These are phyloP conservation scores for Merops nubicus DNA, from an alignment of 2,113 vertebrate genomes.

Conservation along the genomic window DNA sequence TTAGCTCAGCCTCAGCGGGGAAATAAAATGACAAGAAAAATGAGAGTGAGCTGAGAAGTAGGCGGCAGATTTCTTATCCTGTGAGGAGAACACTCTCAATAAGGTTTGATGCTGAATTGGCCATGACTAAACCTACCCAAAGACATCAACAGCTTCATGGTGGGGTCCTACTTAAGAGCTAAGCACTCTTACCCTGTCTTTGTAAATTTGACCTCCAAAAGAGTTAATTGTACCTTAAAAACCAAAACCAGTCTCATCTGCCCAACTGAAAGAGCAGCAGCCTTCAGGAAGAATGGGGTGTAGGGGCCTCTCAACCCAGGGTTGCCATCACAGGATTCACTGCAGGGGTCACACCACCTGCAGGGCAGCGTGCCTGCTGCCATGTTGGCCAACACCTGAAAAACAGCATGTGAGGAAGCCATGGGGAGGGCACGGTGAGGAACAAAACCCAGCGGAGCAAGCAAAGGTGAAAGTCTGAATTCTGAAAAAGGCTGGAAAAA, in stretches of 20 bases:
- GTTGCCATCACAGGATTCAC: background rate
- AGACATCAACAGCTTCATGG: background rate
- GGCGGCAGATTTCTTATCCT: background rate
- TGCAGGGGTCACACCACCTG: background rate
- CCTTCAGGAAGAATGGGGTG: background rate
- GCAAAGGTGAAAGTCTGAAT: background rate
- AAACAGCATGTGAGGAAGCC: background rate
- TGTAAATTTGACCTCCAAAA: background rate
- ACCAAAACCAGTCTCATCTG: background rate
- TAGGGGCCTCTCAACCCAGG: background rate
- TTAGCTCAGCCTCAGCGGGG: background rate
- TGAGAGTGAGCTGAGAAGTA: background rate
- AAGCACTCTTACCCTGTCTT: background rate
- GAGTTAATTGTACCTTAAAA: background rate
- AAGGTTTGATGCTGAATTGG: background rate
- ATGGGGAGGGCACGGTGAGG: fast-evolving
- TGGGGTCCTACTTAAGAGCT: background rate
- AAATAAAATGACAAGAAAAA: background rate
- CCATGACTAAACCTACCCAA: background rate
- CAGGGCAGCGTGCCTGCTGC: background rate
- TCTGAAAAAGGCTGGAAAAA: background rate
- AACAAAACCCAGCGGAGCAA: fast-evolving
- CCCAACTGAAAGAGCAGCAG: background rate
- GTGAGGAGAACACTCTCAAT: background rate
- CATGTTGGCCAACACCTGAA: background rate